These are phyloP conservation scores for Drosophila sturtevanti DNA, from an alignment of 1,140 invertebrate species.

Conservation along the genomic window DNA sequence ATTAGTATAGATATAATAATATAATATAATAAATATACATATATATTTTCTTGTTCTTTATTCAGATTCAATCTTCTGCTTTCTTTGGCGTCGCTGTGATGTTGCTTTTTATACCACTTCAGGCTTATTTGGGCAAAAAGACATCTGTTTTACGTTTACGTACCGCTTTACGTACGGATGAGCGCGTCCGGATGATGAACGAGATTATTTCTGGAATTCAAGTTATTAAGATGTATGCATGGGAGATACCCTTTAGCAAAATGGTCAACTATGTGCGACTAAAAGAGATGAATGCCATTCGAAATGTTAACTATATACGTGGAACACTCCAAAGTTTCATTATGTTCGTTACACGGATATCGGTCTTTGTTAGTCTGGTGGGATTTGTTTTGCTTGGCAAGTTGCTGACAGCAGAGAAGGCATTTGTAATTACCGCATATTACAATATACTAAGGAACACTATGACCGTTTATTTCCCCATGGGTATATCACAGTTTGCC, in stretches of 20 bases:
- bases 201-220: constrained; percentile 95
- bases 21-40: too few species aligned
- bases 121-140: constrained; percentile 90
- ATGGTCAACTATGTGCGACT: constrained; percentile 85
- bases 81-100: constrained; percentile 91
- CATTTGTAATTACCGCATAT: constrained; percentile 89
- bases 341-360: constrained; percentile 89
- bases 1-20: too few species aligned
- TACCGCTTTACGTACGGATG: constrained; percentile 91
- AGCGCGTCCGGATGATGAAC: constrained; percentile 93
- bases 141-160: constrained; percentile 87
- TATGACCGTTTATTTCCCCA: constrained; percentile 90
- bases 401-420: constrained; percentile 86
- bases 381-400: constrained; percentile 88
- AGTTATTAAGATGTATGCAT: constrained; percentile 96
- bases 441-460: constrained; percentile 89
- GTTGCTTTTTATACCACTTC: constrained; percentile 91
- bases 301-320: constrained; percentile 87
- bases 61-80: constrained; percentile 88
- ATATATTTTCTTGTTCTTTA: neutral
- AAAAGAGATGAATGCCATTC: constrained; percentile 85
- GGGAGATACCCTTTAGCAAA: constrained; percentile 91
- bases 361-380: constrained; percentile 90
- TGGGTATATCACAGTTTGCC: constrained; percentile 87
- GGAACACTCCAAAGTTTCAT: constrained; percentile 90